Evolutionary conservation across 30 jellyfish, hydroid and myxozoan genomes (phyloP).

Genomic region (Nemopilema nomurai): DNA sequence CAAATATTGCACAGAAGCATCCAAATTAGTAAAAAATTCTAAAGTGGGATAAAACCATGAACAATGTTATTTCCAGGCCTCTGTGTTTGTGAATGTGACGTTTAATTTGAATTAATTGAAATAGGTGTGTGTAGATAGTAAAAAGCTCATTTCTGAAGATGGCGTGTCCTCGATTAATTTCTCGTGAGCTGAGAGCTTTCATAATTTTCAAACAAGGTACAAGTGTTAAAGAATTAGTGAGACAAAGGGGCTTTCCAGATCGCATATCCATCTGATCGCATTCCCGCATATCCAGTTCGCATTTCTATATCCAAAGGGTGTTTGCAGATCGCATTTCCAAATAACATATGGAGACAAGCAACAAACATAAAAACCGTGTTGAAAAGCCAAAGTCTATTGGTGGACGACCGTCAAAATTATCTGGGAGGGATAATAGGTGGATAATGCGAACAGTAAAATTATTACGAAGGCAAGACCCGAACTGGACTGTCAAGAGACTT

Average conservation of each 20-base stretch:
- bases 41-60: not conserved
- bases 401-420: constrained; percentile 8
- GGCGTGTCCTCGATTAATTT: not conserved
- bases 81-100: not conserved
- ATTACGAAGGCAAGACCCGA: constrained; percentile 10
- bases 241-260: not conserved
- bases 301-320: no score
- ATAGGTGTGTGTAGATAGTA: not conserved
- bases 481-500: constrained; percentile 3
- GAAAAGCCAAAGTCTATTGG: not conserved
- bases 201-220: not conserved
- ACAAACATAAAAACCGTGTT: not conserved
- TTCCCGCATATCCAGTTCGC: no score
- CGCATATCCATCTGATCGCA: no score
- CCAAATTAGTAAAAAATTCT: no score
- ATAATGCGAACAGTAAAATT: not conserved
- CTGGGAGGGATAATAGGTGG: not conserved
- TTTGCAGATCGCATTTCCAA: no score
- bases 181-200: not conserved
- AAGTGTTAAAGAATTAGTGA: not conserved
- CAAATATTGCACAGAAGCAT: no score
- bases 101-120: not conserved
- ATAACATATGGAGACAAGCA: not conserved
- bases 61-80: not conserved
- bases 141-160: no score